Evolutionary conservation across 2,113 vertebrate genomes (phyloP).

Genomic region (Tamias sibiricus): DNA sequence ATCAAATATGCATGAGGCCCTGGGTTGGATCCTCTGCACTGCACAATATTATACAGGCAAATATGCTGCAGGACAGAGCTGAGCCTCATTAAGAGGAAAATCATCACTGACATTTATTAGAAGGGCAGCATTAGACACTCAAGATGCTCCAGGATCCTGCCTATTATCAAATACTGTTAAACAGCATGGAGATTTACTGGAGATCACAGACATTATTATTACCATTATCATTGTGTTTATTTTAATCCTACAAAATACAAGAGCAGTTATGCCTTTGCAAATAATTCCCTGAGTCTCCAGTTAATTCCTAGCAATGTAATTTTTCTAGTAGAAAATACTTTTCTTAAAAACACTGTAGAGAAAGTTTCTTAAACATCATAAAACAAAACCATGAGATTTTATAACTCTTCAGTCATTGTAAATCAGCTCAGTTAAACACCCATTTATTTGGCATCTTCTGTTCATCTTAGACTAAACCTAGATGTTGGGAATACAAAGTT

Average conservation of each 20-base stretch:
- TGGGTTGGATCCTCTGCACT: no score
- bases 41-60: background rate
- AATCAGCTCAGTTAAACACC: background rate
- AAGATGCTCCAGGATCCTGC: background rate
- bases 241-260: constrained; percentile 4
- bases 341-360: background rate
- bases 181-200: background rate
- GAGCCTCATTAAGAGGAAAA: background rate
- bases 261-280: background rate
- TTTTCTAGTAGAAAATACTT: background rate
- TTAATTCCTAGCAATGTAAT: background rate
- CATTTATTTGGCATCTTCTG: background rate
- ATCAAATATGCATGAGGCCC: no score
- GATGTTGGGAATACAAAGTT: background rate
- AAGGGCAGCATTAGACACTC: background rate
- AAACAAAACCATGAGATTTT: background rate
- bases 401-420: background rate
- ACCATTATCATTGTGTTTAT: background rate
- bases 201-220: background rate
- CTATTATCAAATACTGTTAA: background rate
- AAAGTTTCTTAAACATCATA: background rate
- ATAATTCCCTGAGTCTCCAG: background rate
- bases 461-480: background rate
- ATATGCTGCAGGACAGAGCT: background rate
- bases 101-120: background rate